Conservation (phyloP, 2,113 vertebrate genomes). For the Trogon melanurus region DNA sequence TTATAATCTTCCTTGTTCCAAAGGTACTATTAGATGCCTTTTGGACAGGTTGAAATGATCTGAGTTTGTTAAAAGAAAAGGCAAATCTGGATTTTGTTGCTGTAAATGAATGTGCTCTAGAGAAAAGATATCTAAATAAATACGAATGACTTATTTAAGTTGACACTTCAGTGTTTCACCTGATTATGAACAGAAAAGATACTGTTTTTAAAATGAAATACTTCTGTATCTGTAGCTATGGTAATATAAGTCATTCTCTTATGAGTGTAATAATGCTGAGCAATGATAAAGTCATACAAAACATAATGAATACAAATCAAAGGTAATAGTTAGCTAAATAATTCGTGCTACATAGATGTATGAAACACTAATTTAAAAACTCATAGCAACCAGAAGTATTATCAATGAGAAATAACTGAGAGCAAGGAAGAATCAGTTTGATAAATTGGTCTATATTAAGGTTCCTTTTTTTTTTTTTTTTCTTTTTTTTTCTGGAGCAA, state of each 20-base stretch:
- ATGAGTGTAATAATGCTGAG: conserved; percentile 41
- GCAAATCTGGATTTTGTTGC: background rate
- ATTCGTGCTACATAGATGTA: conserved; percentile 40
- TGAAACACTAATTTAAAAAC: conserved; percentile 69
- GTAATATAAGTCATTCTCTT: conserved; percentile 42
- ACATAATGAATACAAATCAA: conserved; percentile 66
- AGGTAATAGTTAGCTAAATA: conserved; percentile 69
- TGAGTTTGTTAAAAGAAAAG: background rate
- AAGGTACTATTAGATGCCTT: background rate
- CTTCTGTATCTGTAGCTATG: conserved; percentile 18
- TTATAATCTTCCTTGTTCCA: background rate
- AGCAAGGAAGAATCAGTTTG: conserved; percentile 66
- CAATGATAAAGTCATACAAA: conserved; percentile 48
- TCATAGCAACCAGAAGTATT: conserved; percentile 55
- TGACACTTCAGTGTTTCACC: background rate
- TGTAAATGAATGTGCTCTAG: background rate
- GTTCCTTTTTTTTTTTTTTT: background rate
- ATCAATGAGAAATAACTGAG: conserved; percentile 68
- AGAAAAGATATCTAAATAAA: background rate
- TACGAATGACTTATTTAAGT: conserved; percentile 16
- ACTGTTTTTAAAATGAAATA: conserved; percentile 52
- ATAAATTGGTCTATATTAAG: conserved; percentile 70
- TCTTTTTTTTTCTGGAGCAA: background rate
- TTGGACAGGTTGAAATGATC: background rate
- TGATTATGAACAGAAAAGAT: conserved; percentile 27